Percentiles rank a stretch among this genome's conserved stretches.
Evolutionary conservation across 1,140 invertebrate species (phyloP).

Genomic region (Acromyrmex charruanus): DNA sequence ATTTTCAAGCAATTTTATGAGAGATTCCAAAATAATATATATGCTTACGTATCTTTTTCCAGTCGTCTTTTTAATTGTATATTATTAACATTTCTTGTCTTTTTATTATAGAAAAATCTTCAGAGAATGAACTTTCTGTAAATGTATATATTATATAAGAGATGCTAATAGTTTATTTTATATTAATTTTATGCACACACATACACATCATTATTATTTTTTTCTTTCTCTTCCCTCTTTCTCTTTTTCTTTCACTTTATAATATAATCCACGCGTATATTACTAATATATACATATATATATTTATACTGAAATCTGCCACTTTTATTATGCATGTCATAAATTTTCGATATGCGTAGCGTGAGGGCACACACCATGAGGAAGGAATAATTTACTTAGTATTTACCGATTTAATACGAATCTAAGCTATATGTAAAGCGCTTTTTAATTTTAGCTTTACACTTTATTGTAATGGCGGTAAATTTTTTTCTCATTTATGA

Average conservation of each 20-base stretch:
- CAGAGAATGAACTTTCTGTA: slow-evolving; percentile 12
- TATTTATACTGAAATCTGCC: slow-evolving; percentile 44
- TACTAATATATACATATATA: slow-evolving; percentile 49
- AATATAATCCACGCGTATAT: slow-evolving; percentile 28
- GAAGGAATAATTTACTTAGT: slow-evolving; percentile 38
- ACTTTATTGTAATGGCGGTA: slow-evolving; percentile 29
- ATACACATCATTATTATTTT: not conserved
- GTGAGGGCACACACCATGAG: slow-evolving; percentile 18
- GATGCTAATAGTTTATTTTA: slow-evolving; percentile 44
- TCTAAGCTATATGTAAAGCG: slow-evolving; percentile 24
- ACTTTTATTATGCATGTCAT: slow-evolving; percentile 51
- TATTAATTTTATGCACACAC: slow-evolving; percentile 47
- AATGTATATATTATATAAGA: slow-evolving; percentile 37
- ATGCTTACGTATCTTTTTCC: slow-evolving; percentile 6
- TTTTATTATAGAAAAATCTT: slow-evolving; percentile 10
- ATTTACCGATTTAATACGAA: slow-evolving; percentile 29
- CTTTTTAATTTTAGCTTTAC: slow-evolving; percentile 42
- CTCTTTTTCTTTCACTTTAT: slow-evolving; percentile 4
- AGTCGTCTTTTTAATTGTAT: not conserved
- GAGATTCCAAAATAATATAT: not conserved
- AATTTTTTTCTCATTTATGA: slow-evolving; percentile 42
- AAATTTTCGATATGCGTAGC: slow-evolving; percentile 53
- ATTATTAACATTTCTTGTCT: slow-evolving; percentile 11
- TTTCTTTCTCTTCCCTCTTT: not conserved
- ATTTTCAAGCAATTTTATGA: not conserved